Percentiles rank a stretch among this genome's conserved stretches.
phyloP scores from a whole-genome alignment of 1,140 invertebrate species.

The Oreohelix idahoensis region DNA sequence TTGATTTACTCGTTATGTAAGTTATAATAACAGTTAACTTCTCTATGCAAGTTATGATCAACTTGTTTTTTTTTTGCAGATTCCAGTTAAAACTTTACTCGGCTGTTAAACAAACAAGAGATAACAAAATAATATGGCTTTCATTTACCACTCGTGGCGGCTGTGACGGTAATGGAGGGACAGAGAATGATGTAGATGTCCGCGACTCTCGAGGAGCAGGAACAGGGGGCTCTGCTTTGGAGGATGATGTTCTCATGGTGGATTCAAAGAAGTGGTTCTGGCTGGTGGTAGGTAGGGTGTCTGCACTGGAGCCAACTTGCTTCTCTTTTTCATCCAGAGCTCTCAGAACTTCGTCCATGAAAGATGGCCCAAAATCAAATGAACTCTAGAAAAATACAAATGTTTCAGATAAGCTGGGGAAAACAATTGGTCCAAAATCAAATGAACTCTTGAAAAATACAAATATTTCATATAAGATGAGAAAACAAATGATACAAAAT shows the following conservation, averaged over 20 bases:
- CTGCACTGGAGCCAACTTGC: slow-evolving; percentile 44
- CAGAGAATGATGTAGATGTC: slow-evolving; percentile 15
- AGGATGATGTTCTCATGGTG: background rate
- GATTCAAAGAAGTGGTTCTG: slow-evolving; percentile 21
- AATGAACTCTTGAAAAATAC: too few relatives aligned
- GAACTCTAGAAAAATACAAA: slow-evolving; percentile 76
- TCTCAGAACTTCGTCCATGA: slow-evolving; percentile 94
- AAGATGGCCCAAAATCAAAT: slow-evolving; percentile 91
- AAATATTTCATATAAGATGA: too few relatives aligned
- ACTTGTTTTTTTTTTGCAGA: too few relatives aligned
- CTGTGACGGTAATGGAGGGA: slow-evolving; percentile 37
- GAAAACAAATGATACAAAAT: too few relatives aligned
- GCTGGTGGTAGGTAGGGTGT: slow-evolving; percentile 26
- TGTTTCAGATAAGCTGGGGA: too few relatives aligned
- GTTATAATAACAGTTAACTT: too few relatives aligned
- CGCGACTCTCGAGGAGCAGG: background rate
- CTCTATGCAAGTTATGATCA: too few relatives aligned
- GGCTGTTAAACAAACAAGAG: too few relatives aligned
- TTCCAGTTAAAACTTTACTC: too few relatives aligned
- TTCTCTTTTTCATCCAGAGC: slow-evolving; percentile 77
- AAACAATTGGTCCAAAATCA: too few relatives aligned
- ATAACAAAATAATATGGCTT: background rate
- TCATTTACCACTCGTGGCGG: slow-evolving; percentile 46
- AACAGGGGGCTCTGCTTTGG: background rate
- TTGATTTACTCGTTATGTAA: too few relatives aligned